Base-by-base conservation (phyloP, 2,113 vertebrate genomes). In the Dipodomys spectabilis region DNA sequence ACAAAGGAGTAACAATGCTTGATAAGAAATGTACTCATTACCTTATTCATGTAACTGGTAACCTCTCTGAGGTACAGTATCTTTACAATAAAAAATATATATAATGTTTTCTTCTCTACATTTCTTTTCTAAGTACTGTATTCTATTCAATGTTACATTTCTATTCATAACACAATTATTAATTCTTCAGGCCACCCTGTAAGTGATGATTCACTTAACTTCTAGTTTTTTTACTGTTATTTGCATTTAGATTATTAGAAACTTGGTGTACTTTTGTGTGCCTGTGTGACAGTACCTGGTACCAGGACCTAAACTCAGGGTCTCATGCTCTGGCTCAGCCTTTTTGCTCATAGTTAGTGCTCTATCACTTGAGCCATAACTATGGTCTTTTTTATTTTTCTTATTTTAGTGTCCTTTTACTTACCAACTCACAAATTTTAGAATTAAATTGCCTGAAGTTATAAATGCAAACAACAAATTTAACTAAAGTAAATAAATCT, bases 391-490 rank as follows among this genome's bases (percentile, higher is more conserved):
- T 57, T 74, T 9, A 45, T 3, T 32, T 84, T 86, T 90, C 27
- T 85, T 45, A 44, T 53, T 92, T 91, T 18, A 77, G 10, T 83
- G 0, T 45, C 11, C 64, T 73, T 93, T 96, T 93, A 84, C 15
- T 73, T 80, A 89, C 44, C 30, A 72, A 32, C 72, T 83, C 80
- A 81, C 64, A 80, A 82, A 74, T 80, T 89, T 95, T 45, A 88
- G 67, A 19, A 86, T 91, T 91, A 95, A 96, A 94, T 68, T 74
- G 53, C 90, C 92, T 79, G 13, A 90, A 93, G 80, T 30, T 82
- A 81, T 28, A 91, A 91, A 89, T 35, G 30, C 72, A 97, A 89
- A 94, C 81, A 49, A 95, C 94, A 95, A 87, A 86, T 68, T 77
- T 93, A 95, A 53, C 57, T 83, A 93, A 91, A 91, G 71, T 73